Conservation (phyloP, 1,140 invertebrate species). For the Drosophila nebulosa region DNA sequence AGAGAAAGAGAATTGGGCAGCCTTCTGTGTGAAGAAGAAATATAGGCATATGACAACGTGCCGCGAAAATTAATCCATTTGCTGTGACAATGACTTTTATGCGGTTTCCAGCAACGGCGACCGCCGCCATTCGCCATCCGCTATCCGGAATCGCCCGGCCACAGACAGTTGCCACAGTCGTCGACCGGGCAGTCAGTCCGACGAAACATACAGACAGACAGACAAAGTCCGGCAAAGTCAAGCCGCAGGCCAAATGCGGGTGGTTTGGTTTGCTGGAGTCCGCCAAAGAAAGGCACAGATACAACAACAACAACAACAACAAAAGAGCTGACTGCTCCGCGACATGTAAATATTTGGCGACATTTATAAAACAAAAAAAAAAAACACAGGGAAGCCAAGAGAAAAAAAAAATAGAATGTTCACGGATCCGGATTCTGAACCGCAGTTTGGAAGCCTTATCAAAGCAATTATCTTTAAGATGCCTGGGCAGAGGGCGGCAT, state of each 20-base stretch:
- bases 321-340: conserved; percentile 27
- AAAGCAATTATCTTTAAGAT: conserved; percentile 77
- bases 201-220: conserved; percentile 11
- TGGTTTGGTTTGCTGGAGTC: not conserved
- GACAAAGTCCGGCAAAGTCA: conserved; percentile 53
- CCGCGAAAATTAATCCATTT: conserved; percentile 79
- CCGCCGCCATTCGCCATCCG: conserved; percentile 30
- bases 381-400: not conserved
- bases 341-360: conserved; percentile 77
- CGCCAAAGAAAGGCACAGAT: not conserved
- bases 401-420: conserved; percentile 8
- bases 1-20: not conserved
- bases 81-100: conserved; percentile 79
- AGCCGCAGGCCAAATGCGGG: conserved; percentile 69
- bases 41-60: conserved; percentile 64
- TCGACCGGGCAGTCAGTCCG: conserved; percentile 30
- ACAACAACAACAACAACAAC: conserved; percentile 5
- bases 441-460: conserved; percentile 51
- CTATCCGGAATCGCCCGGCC: conserved; percentile 32
- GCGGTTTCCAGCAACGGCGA: conserved; percentile 65
- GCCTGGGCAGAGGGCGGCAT: conserved; percentile 17
- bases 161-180: not conserved
- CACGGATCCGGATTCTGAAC: conserved; percentile 16
- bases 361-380: conserved; percentile 65
- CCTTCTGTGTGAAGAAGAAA: conserved; percentile 17